A percentile compares a stretch with the other conserved stretches of the same genome.
Conservation (phyloP, 2,113 vertebrate genomes). For the Pavo muticus region DNA sequence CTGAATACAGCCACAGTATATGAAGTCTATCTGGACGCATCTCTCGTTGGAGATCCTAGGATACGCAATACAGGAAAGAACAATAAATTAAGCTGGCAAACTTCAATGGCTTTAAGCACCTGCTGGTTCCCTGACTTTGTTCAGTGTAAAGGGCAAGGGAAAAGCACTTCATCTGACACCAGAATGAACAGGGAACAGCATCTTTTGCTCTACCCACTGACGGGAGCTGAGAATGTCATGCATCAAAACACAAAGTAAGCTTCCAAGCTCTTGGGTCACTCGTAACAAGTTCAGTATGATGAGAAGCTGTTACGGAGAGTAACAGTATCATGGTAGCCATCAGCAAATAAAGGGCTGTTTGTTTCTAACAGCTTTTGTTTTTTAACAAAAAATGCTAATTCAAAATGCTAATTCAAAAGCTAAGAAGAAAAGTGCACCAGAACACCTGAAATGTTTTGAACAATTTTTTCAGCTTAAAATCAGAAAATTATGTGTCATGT, state of each 20-base stretch:
- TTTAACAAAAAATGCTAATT: background rate
- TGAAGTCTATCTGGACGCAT: background rate
- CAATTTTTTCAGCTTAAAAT: background rate
- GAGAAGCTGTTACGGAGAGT: background rate
- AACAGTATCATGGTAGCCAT: background rate
- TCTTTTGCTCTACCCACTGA: background rate
- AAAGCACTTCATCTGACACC: background rate
- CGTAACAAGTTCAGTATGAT: background rate
- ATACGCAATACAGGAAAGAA: background rate
- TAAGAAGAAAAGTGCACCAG: background rate
- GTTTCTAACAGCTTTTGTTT: background rate
- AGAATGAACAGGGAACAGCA: background rate
- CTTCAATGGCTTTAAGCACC: background rate
- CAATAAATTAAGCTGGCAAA: background rate
- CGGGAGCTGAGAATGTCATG: background rate
- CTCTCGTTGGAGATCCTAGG: background rate
- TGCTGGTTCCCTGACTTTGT: background rate
- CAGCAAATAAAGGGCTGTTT: background rate
- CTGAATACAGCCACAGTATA: background rate
- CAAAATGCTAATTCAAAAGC: background rate
- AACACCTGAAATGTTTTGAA: background rate
- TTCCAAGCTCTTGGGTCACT: background rate
- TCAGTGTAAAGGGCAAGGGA: background rate
- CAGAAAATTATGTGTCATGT: accelerated
- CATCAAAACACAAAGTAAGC: background rate